These are phyloP conservation scores for Pyrgus malvae DNA, from an alignment of 2,888 invertebrate genomes.

Conservation along the genomic window DNA sequence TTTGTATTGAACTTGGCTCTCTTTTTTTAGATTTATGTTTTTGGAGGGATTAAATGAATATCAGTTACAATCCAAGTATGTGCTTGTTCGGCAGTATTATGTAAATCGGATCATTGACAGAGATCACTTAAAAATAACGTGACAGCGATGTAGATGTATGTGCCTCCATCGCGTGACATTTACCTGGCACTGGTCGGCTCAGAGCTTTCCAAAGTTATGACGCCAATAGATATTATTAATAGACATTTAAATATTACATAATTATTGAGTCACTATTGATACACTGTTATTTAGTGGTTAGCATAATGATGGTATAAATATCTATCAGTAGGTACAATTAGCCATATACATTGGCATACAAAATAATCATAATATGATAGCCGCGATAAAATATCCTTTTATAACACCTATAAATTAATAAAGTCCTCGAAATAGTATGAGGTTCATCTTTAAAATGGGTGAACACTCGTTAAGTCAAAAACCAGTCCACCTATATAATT, in stretches of 20 bases:
- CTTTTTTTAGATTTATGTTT: not conserved
- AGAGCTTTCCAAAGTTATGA: not conserved
- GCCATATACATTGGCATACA: too few relatives aligned
- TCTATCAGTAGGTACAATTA: not conserved
- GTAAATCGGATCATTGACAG: not conserved
- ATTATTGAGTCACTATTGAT: not conserved
- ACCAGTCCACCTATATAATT: too few relatives aligned
- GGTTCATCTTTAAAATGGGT: too few relatives aligned
- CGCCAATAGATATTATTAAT: not conserved
- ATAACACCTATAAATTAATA: too few relatives aligned
- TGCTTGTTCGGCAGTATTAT: slow-evolving; percentile 7
- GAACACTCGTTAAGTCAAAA: too few relatives aligned
- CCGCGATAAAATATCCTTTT: too few relatives aligned
- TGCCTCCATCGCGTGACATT: slow-evolving; percentile 22
- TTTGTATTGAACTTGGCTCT: too few relatives aligned
- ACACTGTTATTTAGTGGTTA: too few relatives aligned
- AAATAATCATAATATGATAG: too few relatives aligned
- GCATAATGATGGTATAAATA: too few relatives aligned
- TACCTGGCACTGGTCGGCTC: slow-evolving; percentile 12
- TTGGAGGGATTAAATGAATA: not conserved
- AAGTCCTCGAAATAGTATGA: too few relatives aligned
- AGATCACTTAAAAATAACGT: slow-evolving; percentile 23
- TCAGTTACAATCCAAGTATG: slow-evolving; percentile 12
- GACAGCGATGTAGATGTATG: not conserved
- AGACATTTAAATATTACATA: not conserved